phyloP scores from a whole-genome alignment of 2,113 vertebrate genomes.

The Salvelinus fontinalis region DNA sequence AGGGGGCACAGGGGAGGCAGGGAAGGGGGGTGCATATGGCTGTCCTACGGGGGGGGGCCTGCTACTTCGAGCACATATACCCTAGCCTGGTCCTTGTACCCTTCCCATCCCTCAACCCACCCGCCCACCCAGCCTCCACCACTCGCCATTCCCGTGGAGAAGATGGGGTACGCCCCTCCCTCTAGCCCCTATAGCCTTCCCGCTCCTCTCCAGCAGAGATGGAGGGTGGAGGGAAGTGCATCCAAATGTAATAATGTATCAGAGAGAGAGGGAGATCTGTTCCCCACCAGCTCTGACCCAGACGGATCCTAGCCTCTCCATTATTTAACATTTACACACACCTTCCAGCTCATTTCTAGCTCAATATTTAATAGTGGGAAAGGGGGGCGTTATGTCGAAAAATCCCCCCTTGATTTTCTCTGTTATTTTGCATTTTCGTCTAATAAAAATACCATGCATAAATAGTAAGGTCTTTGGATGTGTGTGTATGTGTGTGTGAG shows the following conservation, averaged over 20 bases:
- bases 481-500: conserved; percentile 7
- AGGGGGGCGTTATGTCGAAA: conserved; percentile 54
- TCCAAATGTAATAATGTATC: conserved; percentile 99
- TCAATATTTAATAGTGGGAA: conserved; percentile 92
- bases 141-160: conserved; percentile 63
- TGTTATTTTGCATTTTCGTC: conserved; percentile 59
- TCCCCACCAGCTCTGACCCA: conserved; percentile 85
- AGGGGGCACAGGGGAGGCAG: background rate
- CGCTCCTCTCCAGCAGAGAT: conserved; percentile 67
- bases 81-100: background rate
- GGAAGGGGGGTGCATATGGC: conserved; percentile 40
- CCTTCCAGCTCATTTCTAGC: conserved; percentile 94
- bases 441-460: conserved; percentile 48
- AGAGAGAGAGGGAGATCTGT: conserved; percentile 61
- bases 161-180: conserved; percentile 66
- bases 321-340: conserved; percentile 98
- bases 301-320: conserved; percentile 88
- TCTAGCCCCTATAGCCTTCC: conserved; percentile 41
- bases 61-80: background rate
- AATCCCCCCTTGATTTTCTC: conserved; percentile 52
- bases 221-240: conserved; percentile 81
- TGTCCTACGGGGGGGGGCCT: conserved; percentile 35
- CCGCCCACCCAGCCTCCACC: background rate
- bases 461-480: conserved; percentile 16
- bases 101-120: background rate